Conservation (phyloP, 2,113 vertebrate genomes). For the Plotosus lineatus region DNA sequence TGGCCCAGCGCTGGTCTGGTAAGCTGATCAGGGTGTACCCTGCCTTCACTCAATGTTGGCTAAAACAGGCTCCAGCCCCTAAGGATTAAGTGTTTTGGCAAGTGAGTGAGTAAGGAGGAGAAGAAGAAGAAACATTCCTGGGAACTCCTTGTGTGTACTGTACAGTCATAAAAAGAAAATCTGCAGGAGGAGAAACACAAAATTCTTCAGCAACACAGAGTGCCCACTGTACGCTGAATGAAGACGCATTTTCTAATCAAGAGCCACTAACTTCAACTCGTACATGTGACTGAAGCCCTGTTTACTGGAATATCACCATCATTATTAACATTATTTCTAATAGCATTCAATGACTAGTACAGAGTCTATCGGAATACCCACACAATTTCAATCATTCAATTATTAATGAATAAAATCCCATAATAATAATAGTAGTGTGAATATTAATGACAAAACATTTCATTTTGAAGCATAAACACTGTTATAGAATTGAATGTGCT, state of each 20-base stretch:
- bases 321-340: background rate
- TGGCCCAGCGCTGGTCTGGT: too few species aligned
- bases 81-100: too few species aligned
- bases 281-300: background rate
- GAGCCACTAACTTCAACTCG: background rate
- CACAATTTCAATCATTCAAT: too few species aligned
- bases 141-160: background rate
- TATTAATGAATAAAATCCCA: too few species aligned
- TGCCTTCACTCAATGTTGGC: too few species aligned
- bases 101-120: too few species aligned
- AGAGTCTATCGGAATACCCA: background rate
- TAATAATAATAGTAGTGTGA: too few species aligned
- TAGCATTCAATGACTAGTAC: background rate
- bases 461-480: slow-evolving; percentile 23
- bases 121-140: background rate
- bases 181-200: background rate
- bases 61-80: too few species aligned
- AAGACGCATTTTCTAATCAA: background rate
- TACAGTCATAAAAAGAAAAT: background rate
- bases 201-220: background rate
- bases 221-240: background rate
- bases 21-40: too few species aligned
- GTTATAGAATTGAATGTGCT: background rate
- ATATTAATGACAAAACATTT: too few species aligned
- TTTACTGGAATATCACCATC: background rate